Conservation (phyloP, 2,888 invertebrate genomes). For the Philereme vetulata region DNA sequence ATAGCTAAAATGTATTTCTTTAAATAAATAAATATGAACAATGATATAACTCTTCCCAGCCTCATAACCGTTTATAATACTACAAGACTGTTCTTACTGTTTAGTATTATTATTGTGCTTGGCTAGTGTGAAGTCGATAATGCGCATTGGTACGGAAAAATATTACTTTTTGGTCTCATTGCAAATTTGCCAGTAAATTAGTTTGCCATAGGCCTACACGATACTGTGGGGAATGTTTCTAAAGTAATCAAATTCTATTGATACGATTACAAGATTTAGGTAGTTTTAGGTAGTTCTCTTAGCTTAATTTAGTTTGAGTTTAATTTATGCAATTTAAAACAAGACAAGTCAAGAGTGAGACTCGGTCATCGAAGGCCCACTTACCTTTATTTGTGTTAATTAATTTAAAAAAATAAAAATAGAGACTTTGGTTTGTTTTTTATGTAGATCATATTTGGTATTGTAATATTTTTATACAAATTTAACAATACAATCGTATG, state of each 20-base stretch:
- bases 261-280: conserved; percentile 3
- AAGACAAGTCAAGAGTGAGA: too few species aligned
- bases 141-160: conserved; percentile 36
- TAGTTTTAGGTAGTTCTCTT: not conserved
- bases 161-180: conserved; percentile 35
- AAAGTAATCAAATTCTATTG: conserved; percentile 18
- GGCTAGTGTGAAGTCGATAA: conserved; percentile 29
- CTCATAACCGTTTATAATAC: too few species aligned
- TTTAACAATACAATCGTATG: not conserved
- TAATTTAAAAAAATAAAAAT: too few species aligned
- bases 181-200: conserved; percentile 37
- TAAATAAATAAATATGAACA: too few species aligned
- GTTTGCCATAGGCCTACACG: conserved; percentile 31
- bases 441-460: too few species aligned
- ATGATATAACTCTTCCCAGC: too few species aligned
- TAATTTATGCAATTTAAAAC: too few species aligned
- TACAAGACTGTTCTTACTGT: conserved; percentile 2
- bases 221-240: conserved; percentile 19
- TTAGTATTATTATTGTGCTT: not conserved
- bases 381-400: too few species aligned
- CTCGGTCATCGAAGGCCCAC: too few species aligned
- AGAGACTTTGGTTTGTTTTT: too few species aligned
- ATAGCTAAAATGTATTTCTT: too few species aligned
- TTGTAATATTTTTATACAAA: too few species aligned
- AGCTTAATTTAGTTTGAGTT: not conserved